Percentiles rank a stretch among this genome's conserved stretches.
Evolutionary conservation across 1,140 invertebrate genomes (phyloP).

Genomic region (Drosophila rhopaloa): DNA sequence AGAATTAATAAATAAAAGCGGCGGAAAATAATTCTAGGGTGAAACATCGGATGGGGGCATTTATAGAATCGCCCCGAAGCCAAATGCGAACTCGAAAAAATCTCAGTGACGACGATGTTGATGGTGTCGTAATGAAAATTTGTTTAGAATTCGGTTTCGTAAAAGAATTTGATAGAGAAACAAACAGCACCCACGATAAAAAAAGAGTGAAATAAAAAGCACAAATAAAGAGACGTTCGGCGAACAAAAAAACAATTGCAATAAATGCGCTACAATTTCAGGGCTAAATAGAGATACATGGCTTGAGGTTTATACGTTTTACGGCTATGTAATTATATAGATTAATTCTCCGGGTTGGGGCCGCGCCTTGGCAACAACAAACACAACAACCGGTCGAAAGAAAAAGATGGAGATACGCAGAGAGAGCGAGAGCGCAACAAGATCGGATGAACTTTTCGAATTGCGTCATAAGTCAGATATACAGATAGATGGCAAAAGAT

Average conservation of each 20-base stretch:
- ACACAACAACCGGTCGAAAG: constrained; percentile 1
- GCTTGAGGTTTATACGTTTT: constrained; percentile 47
- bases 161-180: constrained; percentile 51
- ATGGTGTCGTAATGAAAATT: constrained; percentile 73
- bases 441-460: constrained; percentile 64
- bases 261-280: constrained; percentile 56
- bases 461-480: constrained; percentile 72
- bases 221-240: background rate
- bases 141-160: constrained; percentile 72
- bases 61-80: constrained; percentile 49
- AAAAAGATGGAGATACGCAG: background rate
- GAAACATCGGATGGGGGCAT: constrained; percentile 60
- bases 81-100: constrained; percentile 26
- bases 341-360: constrained; percentile 54
- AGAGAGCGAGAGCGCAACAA: constrained; percentile 10
- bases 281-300: constrained; percentile 65
- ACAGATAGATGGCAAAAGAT: constrained; percentile 72
- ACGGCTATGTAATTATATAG: constrained; percentile 63
- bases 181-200: constrained; percentile 12
- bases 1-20: constrained; percentile 35
- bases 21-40: constrained; percentile 37
- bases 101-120: constrained; percentile 43
- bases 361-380: constrained; percentile 30
- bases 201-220: constrained; percentile 1
- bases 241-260: constrained; percentile 37